Evolutionary conservation across 1,140 invertebrate species (phyloP).

Genomic region (Drosophila pandora): DNA sequence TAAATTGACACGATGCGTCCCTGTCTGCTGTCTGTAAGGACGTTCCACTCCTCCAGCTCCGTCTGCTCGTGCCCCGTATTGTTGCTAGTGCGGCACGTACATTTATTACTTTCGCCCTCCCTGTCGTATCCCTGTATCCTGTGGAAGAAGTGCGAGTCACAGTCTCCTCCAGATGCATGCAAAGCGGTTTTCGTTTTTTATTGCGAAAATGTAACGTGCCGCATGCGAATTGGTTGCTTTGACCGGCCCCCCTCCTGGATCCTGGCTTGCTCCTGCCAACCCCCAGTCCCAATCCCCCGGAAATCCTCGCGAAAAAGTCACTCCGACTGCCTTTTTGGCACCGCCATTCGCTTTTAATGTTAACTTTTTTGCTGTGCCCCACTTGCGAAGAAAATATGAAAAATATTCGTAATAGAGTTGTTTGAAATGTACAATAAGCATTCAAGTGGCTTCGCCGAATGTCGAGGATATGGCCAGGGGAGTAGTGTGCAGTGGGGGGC

Average conservation of each 20-base stretch:
- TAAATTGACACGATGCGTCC: slow-evolving; percentile 68
- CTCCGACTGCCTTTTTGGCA: slow-evolving; percentile 58
- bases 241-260: slow-evolving; percentile 10
- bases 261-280: neutral
- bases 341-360: slow-evolving; percentile 72
- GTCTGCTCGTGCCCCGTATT: slow-evolving; percentile 40
- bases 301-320: slow-evolving; percentile 14
- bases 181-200: slow-evolving; percentile 80
- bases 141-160: slow-evolving; percentile 35
- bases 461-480: slow-evolving; percentile 19
- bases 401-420: slow-evolving; percentile 83
- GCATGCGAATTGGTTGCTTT: slow-evolving; percentile 81
- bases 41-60: slow-evolving; percentile 19
- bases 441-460: slow-evolving; percentile 74
- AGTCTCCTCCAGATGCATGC: slow-evolving; percentile 67
- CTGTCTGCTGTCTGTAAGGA: slow-evolving; percentile 14
- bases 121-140: slow-evolving; percentile 9
- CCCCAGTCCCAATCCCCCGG: neutral
- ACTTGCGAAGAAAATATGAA: slow-evolving; percentile 72
- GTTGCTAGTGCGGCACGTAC: slow-evolving; percentile 71
- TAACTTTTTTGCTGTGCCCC: slow-evolving; percentile 66
- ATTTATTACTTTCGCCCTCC: slow-evolving; percentile 68
- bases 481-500: neutral
- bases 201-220: slow-evolving; percentile 80
- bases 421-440: slow-evolving; percentile 82